A percentile compares a stretch with the other conserved stretches of the same genome.
These are phyloP conservation scores for Cephus pulcher DNA, from an alignment of 2,888 invertebrate species.

Conservation along the genomic window DNA sequence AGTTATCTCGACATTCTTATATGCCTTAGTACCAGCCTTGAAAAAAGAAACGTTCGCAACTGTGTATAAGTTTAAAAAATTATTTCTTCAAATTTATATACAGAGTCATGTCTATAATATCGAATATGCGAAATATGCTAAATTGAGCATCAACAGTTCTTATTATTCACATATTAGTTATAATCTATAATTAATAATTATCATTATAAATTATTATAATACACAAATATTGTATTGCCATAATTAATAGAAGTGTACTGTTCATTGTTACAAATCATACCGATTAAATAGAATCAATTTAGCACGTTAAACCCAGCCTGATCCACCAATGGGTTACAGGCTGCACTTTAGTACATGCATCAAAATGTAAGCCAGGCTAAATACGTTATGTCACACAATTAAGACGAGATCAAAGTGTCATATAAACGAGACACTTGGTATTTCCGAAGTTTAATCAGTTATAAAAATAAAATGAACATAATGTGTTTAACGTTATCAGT, in stretches of 20 bases:
- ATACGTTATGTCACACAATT: not conserved
- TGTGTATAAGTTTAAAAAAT: not conserved
- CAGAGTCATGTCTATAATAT: too few species aligned
- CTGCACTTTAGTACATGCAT: not conserved
- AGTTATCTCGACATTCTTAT: not conserved
- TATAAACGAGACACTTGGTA: not conserved
- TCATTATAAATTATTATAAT: not conserved
- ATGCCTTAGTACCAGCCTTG: not conserved
- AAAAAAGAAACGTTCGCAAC: not conserved
- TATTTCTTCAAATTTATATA: not conserved
- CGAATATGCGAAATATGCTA: not conserved
- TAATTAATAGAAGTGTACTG: not conserved
- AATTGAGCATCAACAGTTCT: not conserved
- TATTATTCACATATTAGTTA: not conserved
- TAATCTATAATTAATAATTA: not conserved
- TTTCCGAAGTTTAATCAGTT: not conserved
- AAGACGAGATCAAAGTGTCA: not conserved
- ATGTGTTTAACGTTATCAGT: constrained; percentile 3
- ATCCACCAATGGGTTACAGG: not conserved
- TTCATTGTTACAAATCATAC: not conserved
- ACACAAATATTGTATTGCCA: too few species aligned
- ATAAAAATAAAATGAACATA: constrained; percentile 10
- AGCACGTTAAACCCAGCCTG: not conserved
- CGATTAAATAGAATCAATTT: not conserved
- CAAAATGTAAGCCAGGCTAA: not conserved